These are phyloP conservation scores for Noctua pronuba DNA, from an alignment of 2,888 invertebrate species.

Conservation along the genomic window DNA sequence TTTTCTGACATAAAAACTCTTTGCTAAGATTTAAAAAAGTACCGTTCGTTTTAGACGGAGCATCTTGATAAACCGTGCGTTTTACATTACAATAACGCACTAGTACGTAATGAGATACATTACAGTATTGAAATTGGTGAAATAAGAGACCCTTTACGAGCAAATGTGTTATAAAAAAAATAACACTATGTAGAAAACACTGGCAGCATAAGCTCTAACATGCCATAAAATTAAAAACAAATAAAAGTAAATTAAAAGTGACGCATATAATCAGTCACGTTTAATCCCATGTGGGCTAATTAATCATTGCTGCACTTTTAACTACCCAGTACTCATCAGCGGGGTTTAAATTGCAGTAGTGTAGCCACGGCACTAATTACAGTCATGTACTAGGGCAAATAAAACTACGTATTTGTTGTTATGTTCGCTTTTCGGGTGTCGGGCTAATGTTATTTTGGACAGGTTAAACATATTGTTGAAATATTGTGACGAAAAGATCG, in stretches of 20 bases:
- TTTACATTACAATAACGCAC: no score
- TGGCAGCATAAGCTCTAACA: background rate
- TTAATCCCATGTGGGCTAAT: conserved; percentile 51
- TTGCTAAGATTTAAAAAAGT: no score
- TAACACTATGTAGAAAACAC: background rate
- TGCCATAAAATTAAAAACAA: conserved; percentile 17
- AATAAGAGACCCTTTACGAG: no score
- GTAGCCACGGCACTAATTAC: conserved; percentile 60
- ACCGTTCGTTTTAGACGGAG: no score
- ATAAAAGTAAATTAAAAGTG: conserved; percentile 40
- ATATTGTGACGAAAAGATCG: background rate
- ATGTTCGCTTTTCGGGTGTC: conserved; percentile 4
- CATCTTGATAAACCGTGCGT: no score
- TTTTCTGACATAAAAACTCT: no score
- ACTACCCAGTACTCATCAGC: conserved; percentile 51
- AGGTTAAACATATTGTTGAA: no score
- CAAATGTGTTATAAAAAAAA: no score
- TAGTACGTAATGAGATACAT: no score
- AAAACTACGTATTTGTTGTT: conserved; percentile 34
- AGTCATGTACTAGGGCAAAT: conserved; percentile 42
- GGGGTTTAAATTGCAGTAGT: conserved; percentile 41
- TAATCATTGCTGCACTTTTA: conserved; percentile 56
- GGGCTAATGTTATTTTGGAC: background rate
- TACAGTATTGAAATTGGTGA: no score
- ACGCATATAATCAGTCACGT: conserved; percentile 46